Percentiles rank a stretch among this genome's conserved stretches.
Conservation (phyloP, 2,888 invertebrate genomes). For the Noctua janthina region DNA sequence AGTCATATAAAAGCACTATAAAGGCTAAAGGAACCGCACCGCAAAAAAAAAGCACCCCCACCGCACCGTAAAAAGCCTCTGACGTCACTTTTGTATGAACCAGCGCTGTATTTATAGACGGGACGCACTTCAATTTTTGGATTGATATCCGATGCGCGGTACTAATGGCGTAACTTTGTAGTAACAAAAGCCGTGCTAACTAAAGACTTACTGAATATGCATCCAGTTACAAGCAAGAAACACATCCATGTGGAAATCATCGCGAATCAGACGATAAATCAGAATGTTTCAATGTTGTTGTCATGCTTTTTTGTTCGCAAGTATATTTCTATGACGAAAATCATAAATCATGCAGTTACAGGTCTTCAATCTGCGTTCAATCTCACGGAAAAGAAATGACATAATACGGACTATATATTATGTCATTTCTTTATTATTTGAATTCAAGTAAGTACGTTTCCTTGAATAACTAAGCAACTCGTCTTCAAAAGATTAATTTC, state of each 20-base stretch:
- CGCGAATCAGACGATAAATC: constrained; percentile 11
- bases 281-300: constrained; percentile 15
- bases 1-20: neutral
- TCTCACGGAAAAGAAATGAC: neutral
- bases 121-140: neutral
- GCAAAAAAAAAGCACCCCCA: neutral
- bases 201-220: constrained; percentile 8
- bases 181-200: neutral
- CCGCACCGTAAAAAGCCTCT: neutral
- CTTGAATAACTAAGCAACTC: constrained; percentile 8
- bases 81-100: neutral
- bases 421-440: neutral
- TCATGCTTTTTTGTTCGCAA: constrained; percentile 8
- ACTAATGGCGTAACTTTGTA: neutral
- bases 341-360: neutral
- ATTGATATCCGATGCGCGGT: neutral
- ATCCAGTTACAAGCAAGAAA: constrained; percentile 8
- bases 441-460: constrained; percentile 1
- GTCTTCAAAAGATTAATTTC: constrained; percentile 11
- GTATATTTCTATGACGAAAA: neutral
- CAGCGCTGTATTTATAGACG: neutral
- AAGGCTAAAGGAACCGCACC: neutral
- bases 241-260: constrained; percentile 24
- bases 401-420: neutral
- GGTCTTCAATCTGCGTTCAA: neutral